Conservation (phyloP, 2,888 invertebrate species). For the Atrina japonica region DNA sequence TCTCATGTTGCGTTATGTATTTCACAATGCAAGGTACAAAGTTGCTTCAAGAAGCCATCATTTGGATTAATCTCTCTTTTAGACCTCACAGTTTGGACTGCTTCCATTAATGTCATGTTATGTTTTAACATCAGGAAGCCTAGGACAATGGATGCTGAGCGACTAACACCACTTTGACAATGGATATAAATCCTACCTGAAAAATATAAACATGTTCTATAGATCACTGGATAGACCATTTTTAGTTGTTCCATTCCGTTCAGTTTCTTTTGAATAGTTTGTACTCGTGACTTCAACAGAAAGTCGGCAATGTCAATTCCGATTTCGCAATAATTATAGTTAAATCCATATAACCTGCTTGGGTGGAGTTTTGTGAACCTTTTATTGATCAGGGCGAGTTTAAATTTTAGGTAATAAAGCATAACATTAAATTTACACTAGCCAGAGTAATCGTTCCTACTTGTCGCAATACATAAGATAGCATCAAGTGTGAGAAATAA, state of each 20-base stretch:
- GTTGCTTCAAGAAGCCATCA: conserved; percentile 81
- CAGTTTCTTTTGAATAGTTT: not conserved
- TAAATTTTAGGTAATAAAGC: too few species aligned
- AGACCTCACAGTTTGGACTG: conserved; percentile 78
- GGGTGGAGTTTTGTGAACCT: too few species aligned
- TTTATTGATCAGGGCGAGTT: too few species aligned
- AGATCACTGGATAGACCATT: not conserved
- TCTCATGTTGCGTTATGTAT: conserved; percentile 15
- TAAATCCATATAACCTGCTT: too few species aligned
- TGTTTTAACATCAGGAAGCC: conserved; percentile 81
- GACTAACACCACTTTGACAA: conserved; percentile 82
- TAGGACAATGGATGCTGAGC: conserved; percentile 81
- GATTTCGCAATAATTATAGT: too few species aligned
- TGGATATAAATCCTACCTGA: conserved; percentile 81
- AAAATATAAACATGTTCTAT: conserved; percentile 20
- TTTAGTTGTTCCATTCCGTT: not conserved
- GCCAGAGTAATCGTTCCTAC: too few species aligned
- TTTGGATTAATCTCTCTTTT: conserved; percentile 81
- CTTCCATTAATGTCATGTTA: conserved; percentile 79
- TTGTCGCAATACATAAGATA: too few species aligned
- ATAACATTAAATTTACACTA: too few species aligned
- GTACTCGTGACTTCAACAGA: not conserved
- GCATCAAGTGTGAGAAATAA: too few species aligned
- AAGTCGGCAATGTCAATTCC: too few species aligned
- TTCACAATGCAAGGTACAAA: conserved; percentile 55